Conservation (phyloP, 1,140 invertebrate genomes). For the Drosophila orena region DNA sequence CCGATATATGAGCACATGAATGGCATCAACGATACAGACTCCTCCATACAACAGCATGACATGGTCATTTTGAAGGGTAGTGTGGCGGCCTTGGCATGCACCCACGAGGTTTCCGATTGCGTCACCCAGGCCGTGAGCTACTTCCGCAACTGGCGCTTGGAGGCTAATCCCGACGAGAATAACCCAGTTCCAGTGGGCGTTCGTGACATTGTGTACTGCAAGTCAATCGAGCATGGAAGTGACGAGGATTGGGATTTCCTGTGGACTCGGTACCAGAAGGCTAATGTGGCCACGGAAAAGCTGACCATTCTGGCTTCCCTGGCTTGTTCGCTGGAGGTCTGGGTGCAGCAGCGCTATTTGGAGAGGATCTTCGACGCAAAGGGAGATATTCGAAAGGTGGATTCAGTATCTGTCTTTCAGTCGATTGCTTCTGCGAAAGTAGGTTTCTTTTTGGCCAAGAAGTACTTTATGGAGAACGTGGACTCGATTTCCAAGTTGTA, state of each 20-base stretch:
- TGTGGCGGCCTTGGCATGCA: conserved; percentile 87
- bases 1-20: conserved; percentile 86
- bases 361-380: conserved; percentile 86
- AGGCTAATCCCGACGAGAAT: conserved; percentile 86
- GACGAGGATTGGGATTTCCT: conserved; percentile 92
- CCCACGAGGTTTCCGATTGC: conserved; percentile 87
- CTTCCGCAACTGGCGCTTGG: conserved; percentile 87
- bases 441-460: conserved; percentile 87
- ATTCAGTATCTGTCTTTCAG: conserved; percentile 87
- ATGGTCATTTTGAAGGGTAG: conserved; percentile 86
- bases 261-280: conserved; percentile 89
- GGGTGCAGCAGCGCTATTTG: conserved; percentile 89
- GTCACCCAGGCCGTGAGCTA: conserved; percentile 86
- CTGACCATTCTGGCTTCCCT: conserved; percentile 88
- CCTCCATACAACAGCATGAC: conserved; percentile 80
- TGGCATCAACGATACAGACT: conserved; percentile 84
- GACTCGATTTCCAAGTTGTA: conserved; percentile 86
- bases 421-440: conserved; percentile 86
- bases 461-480: conserved; percentile 87
- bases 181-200: conserved; percentile 91
- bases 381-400: conserved; percentile 89
- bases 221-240: conserved; percentile 89
- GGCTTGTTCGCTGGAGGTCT: conserved; percentile 89
- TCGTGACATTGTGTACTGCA: conserved; percentile 90
- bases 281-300: conserved; percentile 89